Evolutionary conservation across 2,888 invertebrate genomes (phyloP), one percentile per base, ranked within the genome.

Genomic region (Saturnia japonica): DNA sequence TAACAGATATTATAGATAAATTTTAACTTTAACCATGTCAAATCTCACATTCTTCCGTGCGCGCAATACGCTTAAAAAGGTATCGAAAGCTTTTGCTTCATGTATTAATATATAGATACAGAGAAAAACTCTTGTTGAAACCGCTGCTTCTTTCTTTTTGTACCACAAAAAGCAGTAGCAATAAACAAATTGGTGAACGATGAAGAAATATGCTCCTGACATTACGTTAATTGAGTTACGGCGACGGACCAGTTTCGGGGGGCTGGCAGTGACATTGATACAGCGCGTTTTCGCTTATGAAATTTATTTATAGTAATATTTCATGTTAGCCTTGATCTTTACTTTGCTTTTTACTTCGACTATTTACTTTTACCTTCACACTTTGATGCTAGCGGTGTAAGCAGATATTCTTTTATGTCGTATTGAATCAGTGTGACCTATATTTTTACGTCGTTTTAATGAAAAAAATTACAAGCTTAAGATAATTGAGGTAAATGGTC

Each of bases 221-320:
- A 64, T 64, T 64, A 64, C n/a, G n/a, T 64, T 64, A 64, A 64
- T 64, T 64, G 64, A 64, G 64, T 64, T 64, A 64, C 34, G 40
- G 40, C 40, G 64, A 40, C 64, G 40, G 40, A 64, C 64, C 64
- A 64, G 64, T 64, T 64, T 64, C 40, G 64, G 19, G 64, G 64
- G 64, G 64, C 64, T 64, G 64, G 64, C 64, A 64, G 64, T 64
- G 64, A 64, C 64, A 64, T 64, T 64, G 64, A 64, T 64, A 64
- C 40, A 6, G 40, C 40, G 40, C 0, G 19, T 28, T 60, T 60
- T 60, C 64, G 64, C 64, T 64, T 64, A 64, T 64, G 64, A 64
- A 64, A 64, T 40, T 40, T 64, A 64, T 64, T 64, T 64, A 64
- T 64, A n/a, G 19, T 64, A 64, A 40, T 64, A 40, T 40, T 40